phyloP scores from a whole-genome alignment of 2,888 invertebrate species.

The Acleris holmiana region DNA sequence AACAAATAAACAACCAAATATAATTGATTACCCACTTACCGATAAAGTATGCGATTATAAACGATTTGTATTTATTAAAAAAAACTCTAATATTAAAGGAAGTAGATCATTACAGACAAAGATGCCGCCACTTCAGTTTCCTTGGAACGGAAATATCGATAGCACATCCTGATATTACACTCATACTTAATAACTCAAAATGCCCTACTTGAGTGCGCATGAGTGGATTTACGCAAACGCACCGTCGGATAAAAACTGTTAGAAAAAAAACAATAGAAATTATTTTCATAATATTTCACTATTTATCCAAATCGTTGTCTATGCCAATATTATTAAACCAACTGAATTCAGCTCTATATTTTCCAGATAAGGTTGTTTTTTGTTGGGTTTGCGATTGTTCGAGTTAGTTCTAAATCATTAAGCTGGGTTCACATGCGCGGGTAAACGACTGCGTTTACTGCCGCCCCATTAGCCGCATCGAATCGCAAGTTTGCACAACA shows the following conservation, averaged over 20 bases:
- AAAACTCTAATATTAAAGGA: constrained; percentile 52
- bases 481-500: constrained; percentile 81
- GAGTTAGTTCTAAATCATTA: constrained; percentile 77
- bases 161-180: constrained; percentile 65
- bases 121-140: constrained; percentile 56
- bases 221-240: constrained; percentile 70
- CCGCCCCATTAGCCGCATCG: constrained; percentile 80
- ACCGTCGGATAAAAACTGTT: constrained; percentile 56
- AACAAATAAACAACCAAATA: neutral
- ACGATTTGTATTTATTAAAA: constrained; percentile 3
- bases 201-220: constrained; percentile 69
- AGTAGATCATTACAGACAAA: constrained; percentile 58
- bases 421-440: constrained; percentile 74
- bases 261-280: constrained; percentile 37
- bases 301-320: constrained; percentile 20
- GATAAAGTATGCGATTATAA: constrained; percentile 1
- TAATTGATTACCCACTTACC: constrained; percentile 6
- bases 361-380: constrained; percentile 23
- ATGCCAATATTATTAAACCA: neutral
- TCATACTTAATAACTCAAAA: constrained; percentile 57
- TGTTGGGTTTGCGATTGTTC: constrained; percentile 10
- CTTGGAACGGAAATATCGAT: constrained; percentile 71
- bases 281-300: constrained; percentile 36
- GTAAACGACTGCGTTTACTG: constrained; percentile 68
- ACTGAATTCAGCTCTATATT: neutral